Evolutionary conservation across 2,888 invertebrate species (phyloP), one percentile per base, ranked within the genome.

Genomic region (Euzophera pinguis): DNA sequence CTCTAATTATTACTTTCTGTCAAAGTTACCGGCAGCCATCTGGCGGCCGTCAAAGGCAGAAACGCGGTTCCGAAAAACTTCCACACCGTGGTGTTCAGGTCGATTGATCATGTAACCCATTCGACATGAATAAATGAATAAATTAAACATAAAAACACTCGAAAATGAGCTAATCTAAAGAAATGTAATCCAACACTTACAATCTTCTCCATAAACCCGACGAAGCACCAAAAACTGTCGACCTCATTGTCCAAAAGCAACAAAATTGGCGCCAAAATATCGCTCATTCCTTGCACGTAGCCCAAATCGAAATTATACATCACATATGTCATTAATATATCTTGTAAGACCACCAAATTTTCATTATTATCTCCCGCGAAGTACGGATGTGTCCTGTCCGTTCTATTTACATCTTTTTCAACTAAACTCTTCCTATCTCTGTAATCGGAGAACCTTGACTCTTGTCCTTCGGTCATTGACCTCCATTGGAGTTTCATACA

Each of bases 291-390:
- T 81, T 97, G 97, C 1, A 97, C 97, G 69, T 97, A 97, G 10
- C 97, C 99, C 65, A 99, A 90, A 87, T 99, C 99, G 79, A 99
- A 99, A 90, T 99, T 98, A 77, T 98, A 99, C 99, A 99, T 99
- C 37, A 98, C 95, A 75, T 99, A 99, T 0, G 99, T 99, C 97
- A 99, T 97, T 2, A 99, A 91, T 62, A 99, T 97, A 73, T 99
- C 98, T 64, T 96, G 94, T 2, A 99, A 84, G 10, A 95, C 92
- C 53, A 92, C 91, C 50, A 99, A 84, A 81, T 99, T 98, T 0
- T 95, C 93, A 82, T 99, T 99, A 65, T 96, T 93, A 58, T 98
- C 98, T 0, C 98, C 99, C n/a, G 96, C 94, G 81, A 94, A 99
- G 83, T 95, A 99, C 6, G 95, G 93, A 67, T 97, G 94, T 0